These are phyloP conservation scores for Cremastinae sp. DNA, from an alignment of 2,888 invertebrate species.

Conservation along the genomic window DNA sequence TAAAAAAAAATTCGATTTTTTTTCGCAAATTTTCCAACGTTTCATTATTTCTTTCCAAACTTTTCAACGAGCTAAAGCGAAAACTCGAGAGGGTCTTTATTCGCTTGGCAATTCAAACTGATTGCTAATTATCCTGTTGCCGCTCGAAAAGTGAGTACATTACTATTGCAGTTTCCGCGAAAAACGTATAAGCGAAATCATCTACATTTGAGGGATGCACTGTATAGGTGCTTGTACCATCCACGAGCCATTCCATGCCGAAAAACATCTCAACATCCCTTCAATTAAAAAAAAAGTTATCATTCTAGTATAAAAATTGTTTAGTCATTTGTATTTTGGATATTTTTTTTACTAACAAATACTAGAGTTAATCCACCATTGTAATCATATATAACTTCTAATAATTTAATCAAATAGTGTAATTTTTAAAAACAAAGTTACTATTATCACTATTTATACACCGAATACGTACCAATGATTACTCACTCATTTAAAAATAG, in stretches of 20 bases:
- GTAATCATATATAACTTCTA: too few species aligned
- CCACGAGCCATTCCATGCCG: not conserved
- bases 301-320: too few species aligned
- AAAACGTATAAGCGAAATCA: slow-evolving; percentile 6
- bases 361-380: too few species aligned
- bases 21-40: not conserved
- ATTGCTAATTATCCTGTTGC: slow-evolving; percentile 9
- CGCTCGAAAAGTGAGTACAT: slow-evolving; percentile 3
- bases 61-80: not conserved
- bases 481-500: too few species aligned
- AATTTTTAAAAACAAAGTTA: not conserved
- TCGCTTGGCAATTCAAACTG: slow-evolving; percentile 3
- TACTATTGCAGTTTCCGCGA: slow-evolving; percentile 4
- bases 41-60: not conserved
- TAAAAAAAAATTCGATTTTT: too few species aligned
- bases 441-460: not conserved
- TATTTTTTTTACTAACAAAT: too few species aligned
- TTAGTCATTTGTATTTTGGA: too few species aligned
- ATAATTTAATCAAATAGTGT: too few species aligned
- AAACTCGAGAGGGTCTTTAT: not conserved
- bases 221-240: slow-evolving; percentile 10
- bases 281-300: too few species aligned
- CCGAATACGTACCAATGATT: too few species aligned
- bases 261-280: not conserved
- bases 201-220: not conserved